Conservation (phyloP, 2,113 vertebrate genomes). For the Clarias gariepinus region DNA sequence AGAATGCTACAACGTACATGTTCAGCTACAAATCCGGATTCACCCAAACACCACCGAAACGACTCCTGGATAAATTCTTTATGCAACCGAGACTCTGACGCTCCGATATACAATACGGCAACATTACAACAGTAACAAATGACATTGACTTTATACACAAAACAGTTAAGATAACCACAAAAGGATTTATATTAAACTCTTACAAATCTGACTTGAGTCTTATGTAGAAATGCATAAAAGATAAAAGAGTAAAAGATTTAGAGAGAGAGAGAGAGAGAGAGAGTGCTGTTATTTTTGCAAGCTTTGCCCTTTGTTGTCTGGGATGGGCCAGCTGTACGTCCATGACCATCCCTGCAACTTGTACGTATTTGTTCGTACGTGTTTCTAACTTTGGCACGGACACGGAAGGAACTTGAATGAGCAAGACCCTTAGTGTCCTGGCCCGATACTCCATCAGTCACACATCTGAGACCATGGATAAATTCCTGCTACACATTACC, state of each 20-base stretch:
- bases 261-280: constrained; percentile 42
- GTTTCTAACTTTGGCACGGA: constrained; percentile 24
- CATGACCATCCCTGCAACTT: constrained; percentile 26
- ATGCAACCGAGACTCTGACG: constrained; percentile 60
- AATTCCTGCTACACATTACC: constrained; percentile 61
- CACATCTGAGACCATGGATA: constrained; percentile 40
- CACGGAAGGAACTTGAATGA: constrained; percentile 10
- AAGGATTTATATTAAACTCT: constrained; percentile 80
- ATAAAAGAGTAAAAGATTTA: constrained; percentile 22
- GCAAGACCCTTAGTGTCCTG: constrained; percentile 39
- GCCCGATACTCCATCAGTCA: constrained; percentile 25
- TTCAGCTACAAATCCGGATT: constrained; percentile 29
- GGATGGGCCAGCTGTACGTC: not conserved
- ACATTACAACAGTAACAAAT: constrained; percentile 63
- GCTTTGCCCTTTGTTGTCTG: constrained; percentile 66
- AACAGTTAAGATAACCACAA: constrained; percentile 73
- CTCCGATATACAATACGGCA: constrained; percentile 69
- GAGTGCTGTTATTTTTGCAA: constrained; percentile 70
- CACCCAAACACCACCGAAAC: constrained; percentile 28
- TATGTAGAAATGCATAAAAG: constrained; percentile 82
- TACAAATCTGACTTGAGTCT: constrained; percentile 79
- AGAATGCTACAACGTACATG: constrained; percentile 42
- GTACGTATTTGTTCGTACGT: not conserved
- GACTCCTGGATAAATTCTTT: constrained; percentile 50
- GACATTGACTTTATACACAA: constrained; percentile 68